Evolutionary conservation across 2,113 vertebrate species (phyloP).

Genomic region (Mesembrinibis cayennensis): DNA sequence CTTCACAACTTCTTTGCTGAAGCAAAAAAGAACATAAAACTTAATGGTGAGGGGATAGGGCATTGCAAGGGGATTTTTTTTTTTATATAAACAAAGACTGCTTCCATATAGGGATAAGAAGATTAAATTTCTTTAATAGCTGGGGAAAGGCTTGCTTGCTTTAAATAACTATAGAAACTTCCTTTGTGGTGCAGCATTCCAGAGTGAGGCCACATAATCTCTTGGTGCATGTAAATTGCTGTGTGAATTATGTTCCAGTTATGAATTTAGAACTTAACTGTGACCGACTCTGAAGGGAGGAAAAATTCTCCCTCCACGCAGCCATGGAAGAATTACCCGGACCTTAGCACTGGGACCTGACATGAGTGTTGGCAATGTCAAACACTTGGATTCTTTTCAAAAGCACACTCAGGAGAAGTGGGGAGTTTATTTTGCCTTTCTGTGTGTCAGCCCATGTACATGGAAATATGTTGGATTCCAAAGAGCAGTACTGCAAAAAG

Average conservation of each 20-base stretch:
- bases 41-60: background rate
- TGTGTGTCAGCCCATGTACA: background rate
- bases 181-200: constrained; percentile 64
- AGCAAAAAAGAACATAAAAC: background rate
- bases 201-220: constrained; percentile 64
- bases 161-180: constrained; percentile 63
- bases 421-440: background rate
- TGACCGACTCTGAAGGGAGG: background rate
- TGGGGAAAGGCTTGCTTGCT: constrained; percentile 50
- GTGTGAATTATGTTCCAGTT: constrained; percentile 55
- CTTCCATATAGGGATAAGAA: constrained; percentile 63
- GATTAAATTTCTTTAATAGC: constrained; percentile 68
- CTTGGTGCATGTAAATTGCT: constrained; percentile 46
- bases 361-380: background rate
- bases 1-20: background rate
- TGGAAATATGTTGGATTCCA: background rate
- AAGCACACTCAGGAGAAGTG: background rate
- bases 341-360: background rate
- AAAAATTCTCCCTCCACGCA: background rate
- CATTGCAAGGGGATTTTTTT: background rate
- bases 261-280: constrained; percentile 60
- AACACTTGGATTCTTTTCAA: background rate
- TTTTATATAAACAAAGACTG: constrained; percentile 33
- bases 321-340: background rate
- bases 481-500: background rate